Base-by-base conservation (phyloP, 1,140 invertebrate species). In the Neoseiulus cucumeris region DNA sequence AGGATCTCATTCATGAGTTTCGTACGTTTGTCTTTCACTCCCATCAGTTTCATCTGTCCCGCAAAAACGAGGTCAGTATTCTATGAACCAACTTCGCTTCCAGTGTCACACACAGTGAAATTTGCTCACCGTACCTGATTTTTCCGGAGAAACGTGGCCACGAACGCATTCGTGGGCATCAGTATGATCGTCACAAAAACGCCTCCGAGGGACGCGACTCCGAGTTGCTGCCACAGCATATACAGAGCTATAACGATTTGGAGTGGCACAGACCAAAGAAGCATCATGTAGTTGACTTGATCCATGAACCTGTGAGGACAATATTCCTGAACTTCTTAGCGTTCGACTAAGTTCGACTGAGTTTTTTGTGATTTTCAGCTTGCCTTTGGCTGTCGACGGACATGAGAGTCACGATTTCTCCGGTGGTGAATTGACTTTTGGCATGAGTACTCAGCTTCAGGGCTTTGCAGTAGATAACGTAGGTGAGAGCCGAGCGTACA, bases 1-100 rank as follows among this genome's bases (percentile, higher is more conserved):
- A 96, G 79, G 65, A 95, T 85, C 82, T 96, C 92, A 73, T 91
- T 95, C 85, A 93, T 91, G 22, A 94, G 76, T 75, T 94, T 94
- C 0, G 94, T 89, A 71, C 92, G 80, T 73, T 89, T 67, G 68
- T 77, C 76, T 67, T 78, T 78, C 14, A 69, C 66, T 42, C 68
- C 68, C 73, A 76, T 75, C 47, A 74, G 47, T 20, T n/a, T n/a
- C n/a, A n/a, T n/a, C n/a, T n/a, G n/a, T n/a, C n/a, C n/a, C n/a
- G n/a, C n/a, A n/a, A n/a, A n/a, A n/a, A n/a, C n/a, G n/a, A n/a
- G n/a, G n/a, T n/a, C n/a, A n/a, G n/a, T n/a, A n/a, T n/a, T n/a
- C n/a, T n/a, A n/a, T n/a, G n/a, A n/a, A n/a, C n/a, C n/a, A n/a
- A n/a, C n/a, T n/a, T n/a, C n/a, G n/a, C n/a, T n/a, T n/a, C n/a